A percentile compares a stretch with the other conserved stretches of the same genome.
Evolutionary conservation across 2,113 vertebrate genomes (phyloP).

Genomic region (Tursiops truncatus): DNA sequence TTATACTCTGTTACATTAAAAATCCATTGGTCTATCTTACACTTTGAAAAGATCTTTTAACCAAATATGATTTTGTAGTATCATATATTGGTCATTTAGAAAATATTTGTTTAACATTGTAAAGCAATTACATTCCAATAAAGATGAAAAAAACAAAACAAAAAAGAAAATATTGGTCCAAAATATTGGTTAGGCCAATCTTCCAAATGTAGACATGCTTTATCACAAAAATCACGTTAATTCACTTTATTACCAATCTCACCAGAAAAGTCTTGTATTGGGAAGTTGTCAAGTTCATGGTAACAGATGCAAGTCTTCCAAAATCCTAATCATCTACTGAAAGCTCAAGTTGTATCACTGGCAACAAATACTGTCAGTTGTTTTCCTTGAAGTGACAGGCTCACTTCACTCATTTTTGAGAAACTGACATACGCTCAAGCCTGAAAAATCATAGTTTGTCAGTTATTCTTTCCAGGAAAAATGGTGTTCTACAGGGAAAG

Average conservation of each 20-base stretch:
- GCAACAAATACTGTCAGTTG: not conserved
- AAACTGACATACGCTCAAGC: not conserved
- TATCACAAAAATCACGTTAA: not conserved
- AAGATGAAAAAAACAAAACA: too few species aligned
- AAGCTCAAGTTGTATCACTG: not conserved
- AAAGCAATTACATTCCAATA: too few species aligned
- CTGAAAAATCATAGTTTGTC: not conserved
- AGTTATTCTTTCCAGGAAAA: slow-evolving; percentile 7
- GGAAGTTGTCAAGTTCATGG: not conserved
- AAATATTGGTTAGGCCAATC: not conserved
- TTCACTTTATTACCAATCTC: not conserved
- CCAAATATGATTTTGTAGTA: not conserved
- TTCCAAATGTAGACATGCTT: not conserved
- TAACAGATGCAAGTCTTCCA: not conserved
- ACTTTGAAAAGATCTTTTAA: not conserved
- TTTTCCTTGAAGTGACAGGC: not conserved
- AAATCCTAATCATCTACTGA: not conserved
- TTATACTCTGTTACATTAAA: not conserved
- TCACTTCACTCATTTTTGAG: slow-evolving; percentile 13
- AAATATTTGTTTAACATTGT: not conserved
- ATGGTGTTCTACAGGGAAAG: not conserved
- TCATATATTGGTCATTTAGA: not conserved
- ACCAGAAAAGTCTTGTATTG: not conserved
- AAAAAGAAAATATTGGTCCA: not conserved
- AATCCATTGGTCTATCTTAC: not conserved